These are phyloP conservation scores for Dryomyza anilis DNA, from an alignment of 2,888 invertebrate species.

Conservation along the genomic window DNA sequence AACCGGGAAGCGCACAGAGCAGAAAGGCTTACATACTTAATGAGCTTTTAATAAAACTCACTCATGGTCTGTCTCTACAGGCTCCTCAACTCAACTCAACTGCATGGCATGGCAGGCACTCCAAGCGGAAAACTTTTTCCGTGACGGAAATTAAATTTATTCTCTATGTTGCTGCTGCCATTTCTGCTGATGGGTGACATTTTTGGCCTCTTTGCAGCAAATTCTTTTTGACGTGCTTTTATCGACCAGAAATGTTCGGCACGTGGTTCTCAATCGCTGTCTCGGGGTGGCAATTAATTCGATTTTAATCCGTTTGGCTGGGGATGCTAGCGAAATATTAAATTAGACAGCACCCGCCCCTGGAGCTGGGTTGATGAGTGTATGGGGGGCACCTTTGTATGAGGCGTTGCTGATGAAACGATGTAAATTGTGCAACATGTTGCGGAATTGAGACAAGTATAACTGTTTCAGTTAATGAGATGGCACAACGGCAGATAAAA, in stretches of 20 bases:
- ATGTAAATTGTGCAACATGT: too few relatives aligned
- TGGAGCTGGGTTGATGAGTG: neutral
- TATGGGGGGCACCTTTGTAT: neutral
- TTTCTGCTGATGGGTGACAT: neutral
- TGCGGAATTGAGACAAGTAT: too few relatives aligned
- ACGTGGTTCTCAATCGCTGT: conserved; percentile 6
- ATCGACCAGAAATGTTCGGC: neutral
- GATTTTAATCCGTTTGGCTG: conserved; percentile 19
- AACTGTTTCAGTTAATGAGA: too few relatives aligned
- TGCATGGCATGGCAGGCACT: neutral
- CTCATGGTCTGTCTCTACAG: conserved; percentile 6
- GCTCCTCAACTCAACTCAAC: neutral
- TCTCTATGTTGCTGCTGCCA: neutral
- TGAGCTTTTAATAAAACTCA: conserved; percentile 31
- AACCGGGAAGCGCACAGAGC: neutral
- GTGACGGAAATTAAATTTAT: conserved; percentile 30
- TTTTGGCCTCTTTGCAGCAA: neutral
- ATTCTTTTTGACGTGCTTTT: neutral
- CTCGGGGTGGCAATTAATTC: conserved; percentile 22
- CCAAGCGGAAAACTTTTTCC: conserved; percentile 23
- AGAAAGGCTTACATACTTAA: conserved; percentile 17
- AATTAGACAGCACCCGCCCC: neutral
- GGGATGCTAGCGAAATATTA: conserved; percentile 17
- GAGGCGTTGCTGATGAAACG: neutral
- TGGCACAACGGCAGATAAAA: neutral